These are phyloP conservation scores for Parauchenoglanis ngamensis DNA, from an alignment of 2,797 vertebrate genomes.

Conservation along the genomic window DNA sequence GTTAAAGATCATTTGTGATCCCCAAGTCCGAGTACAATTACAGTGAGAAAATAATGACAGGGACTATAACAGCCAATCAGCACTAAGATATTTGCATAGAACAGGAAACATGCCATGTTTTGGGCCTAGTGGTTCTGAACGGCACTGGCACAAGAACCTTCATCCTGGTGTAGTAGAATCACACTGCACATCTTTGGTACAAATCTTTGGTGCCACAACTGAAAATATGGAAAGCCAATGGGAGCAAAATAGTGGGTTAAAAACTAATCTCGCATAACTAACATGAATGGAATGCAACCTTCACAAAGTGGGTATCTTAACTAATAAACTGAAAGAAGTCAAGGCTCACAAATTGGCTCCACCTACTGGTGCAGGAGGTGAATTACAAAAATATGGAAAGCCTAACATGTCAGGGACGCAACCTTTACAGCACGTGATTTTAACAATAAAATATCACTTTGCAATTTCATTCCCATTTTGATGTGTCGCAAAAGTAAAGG, in stretches of 20 bases:
- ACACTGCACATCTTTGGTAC: neutral
- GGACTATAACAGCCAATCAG: neutral
- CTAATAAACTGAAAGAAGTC: neutral
- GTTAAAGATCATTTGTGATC: conserved; percentile 14
- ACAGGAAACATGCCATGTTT: neutral
- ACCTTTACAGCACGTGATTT: neutral
- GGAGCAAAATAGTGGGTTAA: neutral
- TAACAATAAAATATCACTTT: no score
- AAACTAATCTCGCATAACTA: neutral
- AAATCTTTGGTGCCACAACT: conserved; percentile 22
- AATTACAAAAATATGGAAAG: neutral
- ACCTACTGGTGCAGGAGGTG: neutral
- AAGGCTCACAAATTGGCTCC: neutral
- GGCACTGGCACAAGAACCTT: neutral
- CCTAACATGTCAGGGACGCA: neutral
- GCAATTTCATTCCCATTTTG: neutral
- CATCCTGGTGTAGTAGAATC: neutral
- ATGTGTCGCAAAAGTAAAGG: neutral
- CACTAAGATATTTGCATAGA: conserved; percentile 10
- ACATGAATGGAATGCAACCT: neutral
- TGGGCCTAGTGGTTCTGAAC: neutral
- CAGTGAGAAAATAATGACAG: no score
- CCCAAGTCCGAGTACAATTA: neutral
- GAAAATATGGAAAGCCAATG: neutral
- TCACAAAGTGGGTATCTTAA: neutral